A percentile compares a stretch with the other conserved stretches of the same genome.
These are phyloP conservation scores for Karalla daura DNA, from an alignment of 2,797 vertebrate genomes.

Conservation along the genomic window DNA sequence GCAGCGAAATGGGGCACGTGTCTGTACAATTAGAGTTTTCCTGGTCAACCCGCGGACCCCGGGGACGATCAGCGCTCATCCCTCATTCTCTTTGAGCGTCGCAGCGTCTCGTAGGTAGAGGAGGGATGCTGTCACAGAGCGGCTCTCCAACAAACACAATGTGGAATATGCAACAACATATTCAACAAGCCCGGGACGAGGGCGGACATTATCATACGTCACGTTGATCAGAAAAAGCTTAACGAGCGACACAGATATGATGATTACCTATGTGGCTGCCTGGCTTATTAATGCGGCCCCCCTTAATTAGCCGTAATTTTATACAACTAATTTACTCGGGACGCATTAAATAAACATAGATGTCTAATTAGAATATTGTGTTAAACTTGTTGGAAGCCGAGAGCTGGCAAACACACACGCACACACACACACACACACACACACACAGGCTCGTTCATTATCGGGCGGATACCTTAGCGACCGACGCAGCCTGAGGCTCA, in stretches of 20 bases:
- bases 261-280: slow-evolving; percentile 76
- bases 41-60: too few species aligned
- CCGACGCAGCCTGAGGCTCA: slow-evolving; percentile 59
- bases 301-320: slow-evolving; percentile 85
- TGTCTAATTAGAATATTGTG: slow-evolving; percentile 84
- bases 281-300: slow-evolving; percentile 77
- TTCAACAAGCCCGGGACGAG: slow-evolving; percentile 56
- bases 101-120: slow-evolving; percentile 12
- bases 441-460: slow-evolving; percentile 62
- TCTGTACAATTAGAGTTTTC: too few species aligned
- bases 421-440: slow-evolving; percentile 25
- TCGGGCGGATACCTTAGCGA: slow-evolving; percentile 65
- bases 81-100: too few species aligned
- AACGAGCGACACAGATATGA: slow-evolving; percentile 78
- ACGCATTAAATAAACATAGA: slow-evolving; percentile 85
- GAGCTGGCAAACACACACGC: slow-evolving; percentile 16
- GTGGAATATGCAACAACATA: slow-evolving; percentile 67
- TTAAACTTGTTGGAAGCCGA: slow-evolving; percentile 74
- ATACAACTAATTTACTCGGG: slow-evolving; percentile 83
- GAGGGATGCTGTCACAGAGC: slow-evolving; percentile 11
- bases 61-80: too few species aligned
- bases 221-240: slow-evolving; percentile 78
- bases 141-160: slow-evolving; percentile 46
- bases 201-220: slow-evolving; percentile 66
- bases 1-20: too few species aligned